Evolutionary conservation across 2,113 vertebrate genomes (phyloP).

Genomic region (Etheostoma cragini): DNA sequence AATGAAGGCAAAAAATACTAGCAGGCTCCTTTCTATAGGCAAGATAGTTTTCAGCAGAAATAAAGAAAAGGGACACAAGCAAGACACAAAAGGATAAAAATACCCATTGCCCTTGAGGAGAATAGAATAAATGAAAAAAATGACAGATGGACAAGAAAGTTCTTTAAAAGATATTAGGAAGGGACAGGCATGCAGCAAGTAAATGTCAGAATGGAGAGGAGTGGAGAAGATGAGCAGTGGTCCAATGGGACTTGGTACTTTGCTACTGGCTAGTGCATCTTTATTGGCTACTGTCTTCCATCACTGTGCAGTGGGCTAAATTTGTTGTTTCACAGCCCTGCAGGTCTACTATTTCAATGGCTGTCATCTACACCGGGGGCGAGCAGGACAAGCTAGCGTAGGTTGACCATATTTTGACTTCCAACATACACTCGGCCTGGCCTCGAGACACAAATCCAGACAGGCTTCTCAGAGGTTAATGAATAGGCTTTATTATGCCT

Average conservation of each 20-base stretch:
- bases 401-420: too few species aligned
- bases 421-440: too few species aligned
- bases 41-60: conserved; percentile 10
- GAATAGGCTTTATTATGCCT: too few species aligned
- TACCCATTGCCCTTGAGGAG: conserved; percentile 65
- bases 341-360: conserved; percentile 29
- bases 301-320: conserved; percentile 36
- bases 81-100: conserved; percentile 62
- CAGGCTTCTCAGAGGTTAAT: too few species aligned
- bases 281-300: conserved; percentile 33
- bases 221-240: conserved; percentile 50
- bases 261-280: conserved; percentile 29
- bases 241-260: conserved; percentile 47
- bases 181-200: conserved; percentile 65
- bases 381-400: not conserved
- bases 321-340: conserved; percentile 46
- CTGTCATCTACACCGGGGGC: conserved; percentile 15
- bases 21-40: conserved; percentile 10
- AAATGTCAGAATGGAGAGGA: conserved; percentile 67
- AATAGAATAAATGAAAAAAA: conserved; percentile 68
- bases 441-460: too few species aligned
- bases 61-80: conserved; percentile 28
- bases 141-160: conserved; percentile 73
- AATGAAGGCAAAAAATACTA: conserved; percentile 25
- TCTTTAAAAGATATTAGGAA: conserved; percentile 73